Conservation (phyloP, 1,140 invertebrate genomes). For the Gonatopus flavifemur region DNA sequence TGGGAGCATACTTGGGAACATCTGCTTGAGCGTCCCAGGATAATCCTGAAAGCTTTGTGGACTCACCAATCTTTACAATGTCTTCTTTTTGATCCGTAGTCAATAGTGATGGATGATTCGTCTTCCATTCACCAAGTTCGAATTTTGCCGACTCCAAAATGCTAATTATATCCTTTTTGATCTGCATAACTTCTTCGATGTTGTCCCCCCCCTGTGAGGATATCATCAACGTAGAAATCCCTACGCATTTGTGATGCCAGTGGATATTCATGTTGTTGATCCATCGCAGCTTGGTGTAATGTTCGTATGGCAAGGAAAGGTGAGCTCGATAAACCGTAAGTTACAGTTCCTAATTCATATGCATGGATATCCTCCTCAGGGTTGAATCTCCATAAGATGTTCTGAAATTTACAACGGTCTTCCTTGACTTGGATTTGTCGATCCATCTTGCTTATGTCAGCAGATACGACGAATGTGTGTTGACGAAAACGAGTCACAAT, state of each 20-base stretch:
- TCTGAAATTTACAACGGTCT: constrained; percentile 29
- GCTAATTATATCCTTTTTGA: not conserved
- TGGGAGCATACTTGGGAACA: not conserved
- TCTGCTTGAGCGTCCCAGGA: not conserved
- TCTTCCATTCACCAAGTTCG: constrained; percentile 14
- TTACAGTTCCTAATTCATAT: constrained; percentile 26
- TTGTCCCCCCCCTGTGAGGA: constrained; percentile 20
- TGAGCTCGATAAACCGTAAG: no score
- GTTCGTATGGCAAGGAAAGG: constrained; percentile 31
- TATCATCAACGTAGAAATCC: constrained; percentile 43
- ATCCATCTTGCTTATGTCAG: not conserved
- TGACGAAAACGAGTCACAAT: not conserved
- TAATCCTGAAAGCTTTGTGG: not conserved
- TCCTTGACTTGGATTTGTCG: constrained; percentile 13
- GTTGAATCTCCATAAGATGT: constrained; percentile 39
- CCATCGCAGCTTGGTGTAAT: constrained; percentile 19
- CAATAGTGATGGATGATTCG: not conserved
- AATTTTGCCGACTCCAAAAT: constrained; percentile 1
- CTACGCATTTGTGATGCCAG: constrained; percentile 13
- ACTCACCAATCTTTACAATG: not conserved
- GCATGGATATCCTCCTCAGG: constrained; percentile 1
- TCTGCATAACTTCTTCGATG: not conserved
- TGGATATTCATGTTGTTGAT: constrained; percentile 17
- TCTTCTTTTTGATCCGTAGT: not conserved
- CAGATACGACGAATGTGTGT: not conserved